A percentile compares a stretch with the other conserved stretches of the same genome.
These are phyloP conservation scores for Hipparchia semele DNA, from an alignment of 2,888 invertebrate genomes.

Conservation along the genomic window DNA sequence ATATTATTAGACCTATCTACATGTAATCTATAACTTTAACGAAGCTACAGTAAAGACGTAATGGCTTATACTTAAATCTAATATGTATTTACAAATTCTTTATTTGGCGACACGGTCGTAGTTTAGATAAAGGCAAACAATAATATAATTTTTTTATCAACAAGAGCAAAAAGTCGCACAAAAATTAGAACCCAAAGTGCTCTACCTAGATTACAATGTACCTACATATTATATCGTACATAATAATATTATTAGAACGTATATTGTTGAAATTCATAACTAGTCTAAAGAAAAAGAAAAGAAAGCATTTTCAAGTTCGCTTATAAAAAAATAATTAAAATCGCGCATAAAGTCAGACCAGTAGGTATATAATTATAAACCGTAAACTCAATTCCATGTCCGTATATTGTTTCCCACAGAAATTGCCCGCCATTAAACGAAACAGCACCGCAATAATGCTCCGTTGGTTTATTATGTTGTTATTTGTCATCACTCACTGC, in stretches of 20 bases:
- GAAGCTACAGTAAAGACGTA: no score
- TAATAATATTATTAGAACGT: neutral
- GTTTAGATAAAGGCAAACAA: no score
- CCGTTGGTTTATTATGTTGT: slow-evolving; percentile 49
- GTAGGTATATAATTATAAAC: slow-evolving; percentile 60
- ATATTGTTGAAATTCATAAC: neutral
- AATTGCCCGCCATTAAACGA: slow-evolving; percentile 68
- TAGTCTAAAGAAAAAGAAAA: neutral
- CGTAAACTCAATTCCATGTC: slow-evolving; percentile 69
- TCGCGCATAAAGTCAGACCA: slow-evolving; percentile 24
- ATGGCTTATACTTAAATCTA: no score
- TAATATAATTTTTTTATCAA: no score
- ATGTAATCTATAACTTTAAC: no score
- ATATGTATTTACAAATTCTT: no score
- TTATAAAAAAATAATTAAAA: slow-evolving; percentile 28
- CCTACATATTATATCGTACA: no score
- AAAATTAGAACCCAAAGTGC: neutral
- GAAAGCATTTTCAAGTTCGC: slow-evolving; percentile 15
- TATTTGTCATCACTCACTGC: slow-evolving; percentile 41
- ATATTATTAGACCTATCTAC: no score
- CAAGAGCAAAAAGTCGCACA: neutral
- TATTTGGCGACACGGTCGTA: no score
- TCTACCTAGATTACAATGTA: neutral
- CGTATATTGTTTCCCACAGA: slow-evolving; percentile 74
- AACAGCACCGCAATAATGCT: slow-evolving; percentile 61